A percentile compares a stretch with the other conserved stretches of the same genome.
Conservation (phyloP, 2,113 vertebrate species). For the Azemiops feae region DNA sequence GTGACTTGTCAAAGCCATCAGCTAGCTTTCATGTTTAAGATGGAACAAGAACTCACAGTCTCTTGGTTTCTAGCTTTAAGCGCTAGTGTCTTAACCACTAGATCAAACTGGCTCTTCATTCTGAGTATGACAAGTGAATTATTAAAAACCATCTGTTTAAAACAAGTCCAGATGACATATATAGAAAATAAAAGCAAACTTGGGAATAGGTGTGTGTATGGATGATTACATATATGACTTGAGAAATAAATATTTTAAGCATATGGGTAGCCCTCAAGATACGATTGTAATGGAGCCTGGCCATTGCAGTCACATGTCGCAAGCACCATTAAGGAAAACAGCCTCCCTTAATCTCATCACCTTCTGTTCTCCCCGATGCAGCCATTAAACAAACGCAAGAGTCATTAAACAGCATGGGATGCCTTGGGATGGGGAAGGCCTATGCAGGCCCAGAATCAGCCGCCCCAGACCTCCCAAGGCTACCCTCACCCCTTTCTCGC, state of each 20-base stretch:
- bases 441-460: not conserved
- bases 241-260: not conserved
- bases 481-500: not conserved
- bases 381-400: not conserved
- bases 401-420: not conserved
- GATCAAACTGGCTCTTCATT: not conserved
- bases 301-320: not conserved
- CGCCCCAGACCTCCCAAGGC: not conserved
- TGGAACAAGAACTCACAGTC: not conserved
- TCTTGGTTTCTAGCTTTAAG: not conserved
- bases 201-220: not conserved
- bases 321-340: not conserved
- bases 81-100: not conserved
- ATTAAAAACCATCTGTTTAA: not conserved
- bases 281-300: not conserved
- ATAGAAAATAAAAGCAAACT: not conserved
- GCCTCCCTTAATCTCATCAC: not conserved
- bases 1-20: not conserved
- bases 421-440: not conserved
- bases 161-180: not conserved
- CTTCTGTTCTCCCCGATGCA: not conserved
- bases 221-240: not conserved
- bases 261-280: not conserved
- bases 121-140: not conserved
- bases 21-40: not conserved